phyloP scores from a whole-genome alignment of 2,797 vertebrate genomes.

The Nyctibius grandis region DNA sequence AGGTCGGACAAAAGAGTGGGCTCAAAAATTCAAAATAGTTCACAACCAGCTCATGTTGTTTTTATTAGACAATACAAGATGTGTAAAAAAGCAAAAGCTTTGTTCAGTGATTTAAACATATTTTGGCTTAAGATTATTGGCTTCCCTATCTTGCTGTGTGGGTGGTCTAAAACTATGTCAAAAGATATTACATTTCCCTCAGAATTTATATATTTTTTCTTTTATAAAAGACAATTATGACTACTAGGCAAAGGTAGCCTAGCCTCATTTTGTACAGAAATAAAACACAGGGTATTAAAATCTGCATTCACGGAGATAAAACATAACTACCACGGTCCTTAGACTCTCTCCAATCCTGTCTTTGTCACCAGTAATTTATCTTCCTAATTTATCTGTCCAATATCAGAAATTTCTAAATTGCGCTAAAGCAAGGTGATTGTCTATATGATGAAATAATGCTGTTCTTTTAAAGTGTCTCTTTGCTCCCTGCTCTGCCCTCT shows the following conservation, averaged over 20 bases:
- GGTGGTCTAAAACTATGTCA: constrained; percentile 37
- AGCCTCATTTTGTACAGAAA: not conserved
- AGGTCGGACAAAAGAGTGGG: not conserved
- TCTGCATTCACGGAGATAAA: not conserved
- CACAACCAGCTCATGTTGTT: not conserved
- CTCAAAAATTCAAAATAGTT: not conserved
- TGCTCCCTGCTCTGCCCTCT: not conserved
- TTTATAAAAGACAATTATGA: constrained; percentile 22
- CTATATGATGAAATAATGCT: not conserved
- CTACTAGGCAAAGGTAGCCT: constrained; percentile 9
- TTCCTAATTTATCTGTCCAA: constrained; percentile 23
- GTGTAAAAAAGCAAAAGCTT: constrained; percentile 5
- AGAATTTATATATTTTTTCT: constrained; percentile 21
- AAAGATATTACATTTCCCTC: not conserved
- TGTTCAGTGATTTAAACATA: constrained; percentile 22
- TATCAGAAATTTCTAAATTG: constrained; percentile 23
- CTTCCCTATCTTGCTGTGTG: not conserved
- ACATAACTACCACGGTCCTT: not conserved
- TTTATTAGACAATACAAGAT: not conserved
- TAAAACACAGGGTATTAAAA: not conserved
- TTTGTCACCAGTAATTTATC: not conserved
- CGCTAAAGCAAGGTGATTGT: not conserved
- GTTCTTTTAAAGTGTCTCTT: not conserved
- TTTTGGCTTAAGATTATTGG: constrained; percentile 45
- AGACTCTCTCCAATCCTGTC: not conserved